A percentile compares a stretch with the other conserved stretches of the same genome.
phyloP scores from a whole-genome alignment of 2,888 invertebrate species.

The Adela reaumurella region DNA sequence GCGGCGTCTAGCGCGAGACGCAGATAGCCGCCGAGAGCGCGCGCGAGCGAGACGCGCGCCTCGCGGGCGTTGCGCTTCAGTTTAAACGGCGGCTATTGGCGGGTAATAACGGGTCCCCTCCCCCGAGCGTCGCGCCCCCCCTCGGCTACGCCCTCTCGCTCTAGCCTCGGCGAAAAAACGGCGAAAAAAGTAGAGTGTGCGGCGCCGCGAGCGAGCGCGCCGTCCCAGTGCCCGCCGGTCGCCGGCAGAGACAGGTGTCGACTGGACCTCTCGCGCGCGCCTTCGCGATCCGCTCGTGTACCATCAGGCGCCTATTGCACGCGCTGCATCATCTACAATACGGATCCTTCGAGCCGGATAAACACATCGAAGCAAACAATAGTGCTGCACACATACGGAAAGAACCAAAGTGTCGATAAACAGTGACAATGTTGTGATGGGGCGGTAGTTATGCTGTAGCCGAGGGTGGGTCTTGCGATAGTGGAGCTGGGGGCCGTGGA shows the following conservation, averaged over 20 bases:
- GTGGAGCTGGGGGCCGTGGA: constrained; percentile 26
- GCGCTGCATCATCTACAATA: too few species aligned
- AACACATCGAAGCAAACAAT: too few species aligned
- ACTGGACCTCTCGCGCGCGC: not conserved
- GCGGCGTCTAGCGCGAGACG: constrained; percentile 18
- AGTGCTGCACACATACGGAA: too few species aligned
- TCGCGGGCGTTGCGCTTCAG: constrained; percentile 16
- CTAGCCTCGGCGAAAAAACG: constrained; percentile 27
- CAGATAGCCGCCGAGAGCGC: constrained; percentile 15
- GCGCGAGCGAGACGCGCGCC: constrained; percentile 22
- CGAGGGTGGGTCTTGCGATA: too few species aligned
- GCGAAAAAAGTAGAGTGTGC: constrained; percentile 29
- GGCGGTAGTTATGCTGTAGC: too few species aligned
- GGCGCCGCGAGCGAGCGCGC: constrained; percentile 42
- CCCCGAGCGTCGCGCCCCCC: constrained; percentile 42
- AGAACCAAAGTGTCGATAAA: too few species aligned
- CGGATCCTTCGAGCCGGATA: too few species aligned
- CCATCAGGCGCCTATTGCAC: too few species aligned
- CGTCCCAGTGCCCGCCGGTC: constrained; percentile 23
- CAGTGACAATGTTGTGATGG: too few species aligned
- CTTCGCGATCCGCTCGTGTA: too few species aligned
- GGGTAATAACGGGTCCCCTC: constrained; percentile 20
- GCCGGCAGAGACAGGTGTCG: constrained; percentile 1
- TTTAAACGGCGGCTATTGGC: constrained; percentile 27
- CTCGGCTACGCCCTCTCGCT: constrained; percentile 17